phyloP scores from a whole-genome alignment of 1,140 invertebrate genomes.

The Drosophila tropicalis region DNA sequence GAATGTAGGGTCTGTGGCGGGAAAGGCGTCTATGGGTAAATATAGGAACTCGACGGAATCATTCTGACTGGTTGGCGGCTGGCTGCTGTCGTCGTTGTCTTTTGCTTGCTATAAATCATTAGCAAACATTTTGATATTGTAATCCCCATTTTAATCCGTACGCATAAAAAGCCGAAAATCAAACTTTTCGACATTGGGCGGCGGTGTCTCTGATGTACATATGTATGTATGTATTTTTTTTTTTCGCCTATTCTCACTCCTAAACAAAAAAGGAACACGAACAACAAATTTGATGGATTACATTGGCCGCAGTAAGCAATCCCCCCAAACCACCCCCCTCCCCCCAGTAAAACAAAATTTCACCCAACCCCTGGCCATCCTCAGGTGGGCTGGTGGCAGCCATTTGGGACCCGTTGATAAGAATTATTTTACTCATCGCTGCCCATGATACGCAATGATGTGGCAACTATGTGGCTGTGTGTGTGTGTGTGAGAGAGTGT shows the following conservation, averaged over 20 bases:
- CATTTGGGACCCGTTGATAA: constrained; percentile 63
- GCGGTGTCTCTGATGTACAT: constrained; percentile 73
- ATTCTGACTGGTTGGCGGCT: constrained; percentile 33
- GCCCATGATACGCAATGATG: constrained; percentile 45
- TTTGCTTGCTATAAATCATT: constrained; percentile 79
- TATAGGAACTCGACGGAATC: constrained; percentile 45
- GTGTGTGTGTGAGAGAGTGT: constrained; percentile 20
- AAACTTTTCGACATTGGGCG: constrained; percentile 81
- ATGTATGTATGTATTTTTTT: no score
- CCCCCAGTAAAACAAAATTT: not conserved
- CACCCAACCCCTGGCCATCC: not conserved
- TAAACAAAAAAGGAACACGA: not conserved
- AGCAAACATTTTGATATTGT: constrained; percentile 83
- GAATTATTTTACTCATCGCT: constrained; percentile 34
- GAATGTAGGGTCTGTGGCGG: constrained; percentile 4
- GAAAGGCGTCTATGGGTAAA: constrained; percentile 38
- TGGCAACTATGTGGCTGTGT: constrained; percentile 41
- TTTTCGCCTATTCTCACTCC: constrained; percentile 57
- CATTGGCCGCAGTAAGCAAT: constrained; percentile 41
- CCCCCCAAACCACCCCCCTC: not conserved
- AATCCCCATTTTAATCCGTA: constrained; percentile 82
- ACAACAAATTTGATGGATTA: constrained; percentile 78
- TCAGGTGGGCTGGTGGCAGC: constrained; percentile 29
- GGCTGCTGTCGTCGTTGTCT: constrained; percentile 33
- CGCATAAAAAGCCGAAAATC: constrained; percentile 83